Conservation (phyloP, 2,888 invertebrate genomes). For the Pandemis heparana region DNA sequence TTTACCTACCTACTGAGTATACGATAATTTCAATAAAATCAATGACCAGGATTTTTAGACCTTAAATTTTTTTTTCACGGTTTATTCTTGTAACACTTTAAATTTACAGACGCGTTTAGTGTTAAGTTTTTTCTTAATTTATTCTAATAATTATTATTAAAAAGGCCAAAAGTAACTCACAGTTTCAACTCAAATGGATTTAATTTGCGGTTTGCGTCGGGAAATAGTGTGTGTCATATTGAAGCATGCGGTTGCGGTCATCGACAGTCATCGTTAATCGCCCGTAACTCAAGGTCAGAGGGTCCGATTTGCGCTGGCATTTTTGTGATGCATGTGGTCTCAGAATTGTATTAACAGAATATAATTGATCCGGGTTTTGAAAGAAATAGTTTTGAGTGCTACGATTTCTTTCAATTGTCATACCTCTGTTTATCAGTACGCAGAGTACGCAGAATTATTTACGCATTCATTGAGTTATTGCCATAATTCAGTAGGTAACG, state of each 20-base stretch:
- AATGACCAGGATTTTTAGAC: too few relatives aligned
- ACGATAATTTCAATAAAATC: too few relatives aligned
- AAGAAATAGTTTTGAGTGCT: too few relatives aligned
- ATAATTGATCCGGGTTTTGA: slow-evolving; percentile 3
- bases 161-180: background rate
- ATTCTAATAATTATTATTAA: slow-evolving; percentile 20
- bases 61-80: too few relatives aligned
- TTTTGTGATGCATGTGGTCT: slow-evolving; percentile 42
- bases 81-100: too few relatives aligned
- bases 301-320: slow-evolving; percentile 23
- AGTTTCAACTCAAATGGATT: slow-evolving; percentile 54
- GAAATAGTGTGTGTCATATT: slow-evolving; percentile 53
- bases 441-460: too few relatives aligned
- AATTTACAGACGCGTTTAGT: too few relatives aligned
- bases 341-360: slow-evolving; percentile 50
- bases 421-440: too few relatives aligned
- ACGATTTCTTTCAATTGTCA: too few relatives aligned
- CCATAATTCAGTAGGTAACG: too few relatives aligned
- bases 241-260: slow-evolving; percentile 68
- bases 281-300: background rate
- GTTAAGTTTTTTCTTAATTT: background rate
- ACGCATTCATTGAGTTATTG: too few relatives aligned
- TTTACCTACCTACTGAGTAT: too few relatives aligned
- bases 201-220: slow-evolving; percentile 67
- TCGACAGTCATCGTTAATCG: slow-evolving; percentile 51